Evolutionary conservation across 2,888 invertebrate species (phyloP).

Genomic region (Drosophila pseudotalamancana): DNA sequence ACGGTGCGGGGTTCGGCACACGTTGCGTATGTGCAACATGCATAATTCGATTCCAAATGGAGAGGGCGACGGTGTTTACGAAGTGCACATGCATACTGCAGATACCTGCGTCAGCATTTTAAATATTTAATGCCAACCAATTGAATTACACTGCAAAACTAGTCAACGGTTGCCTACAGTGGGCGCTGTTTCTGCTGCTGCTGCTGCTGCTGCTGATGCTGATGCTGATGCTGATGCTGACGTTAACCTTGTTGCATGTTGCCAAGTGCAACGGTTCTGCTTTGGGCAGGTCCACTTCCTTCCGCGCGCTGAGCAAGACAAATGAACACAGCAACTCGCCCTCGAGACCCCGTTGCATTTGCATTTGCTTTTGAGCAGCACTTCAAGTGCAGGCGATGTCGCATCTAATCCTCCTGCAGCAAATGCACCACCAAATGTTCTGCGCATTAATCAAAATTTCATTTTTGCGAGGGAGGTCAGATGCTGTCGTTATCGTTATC

Average conservation of each 20-base stretch:
- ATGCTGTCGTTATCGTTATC: slow-evolving; percentile 32
- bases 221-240: slow-evolving; percentile 3
- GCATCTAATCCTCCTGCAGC: slow-evolving; percentile 22
- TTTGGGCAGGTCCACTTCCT: slow-evolving; percentile 47
- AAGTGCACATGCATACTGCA: slow-evolving; percentile 20
- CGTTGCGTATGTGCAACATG: slow-evolving; percentile 63
- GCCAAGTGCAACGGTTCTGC: slow-evolving; percentile 60
- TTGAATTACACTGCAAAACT: slow-evolving; percentile 66
- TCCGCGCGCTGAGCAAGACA: slow-evolving; percentile 65
- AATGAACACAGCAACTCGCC: slow-evolving; percentile 61
- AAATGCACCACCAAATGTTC: slow-evolving; percentile 23
- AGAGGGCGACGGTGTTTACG: slow-evolving; percentile 18
- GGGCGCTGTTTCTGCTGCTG: slow-evolving; percentile 3
- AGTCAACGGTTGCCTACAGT: slow-evolving; percentile 13
- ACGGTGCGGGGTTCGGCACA: slow-evolving; percentile 30
- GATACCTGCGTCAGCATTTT: slow-evolving; percentile 55
- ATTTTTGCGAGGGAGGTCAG: slow-evolving; percentile 40
- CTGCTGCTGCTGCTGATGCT: neutral
- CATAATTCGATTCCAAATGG: slow-evolving; percentile 70
- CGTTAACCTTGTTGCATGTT: slow-evolving; percentile 35
- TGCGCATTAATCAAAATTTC: slow-evolving; percentile 78
- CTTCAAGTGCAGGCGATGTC: slow-evolving; percentile 65
- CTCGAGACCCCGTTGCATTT: slow-evolving; percentile 59
- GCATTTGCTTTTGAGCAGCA: slow-evolving; percentile 59
- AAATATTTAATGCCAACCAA: slow-evolving; percentile 80